phyloP scores from a whole-genome alignment of 2,888 invertebrate genomes.

The Cephus rjabovi region DNA sequence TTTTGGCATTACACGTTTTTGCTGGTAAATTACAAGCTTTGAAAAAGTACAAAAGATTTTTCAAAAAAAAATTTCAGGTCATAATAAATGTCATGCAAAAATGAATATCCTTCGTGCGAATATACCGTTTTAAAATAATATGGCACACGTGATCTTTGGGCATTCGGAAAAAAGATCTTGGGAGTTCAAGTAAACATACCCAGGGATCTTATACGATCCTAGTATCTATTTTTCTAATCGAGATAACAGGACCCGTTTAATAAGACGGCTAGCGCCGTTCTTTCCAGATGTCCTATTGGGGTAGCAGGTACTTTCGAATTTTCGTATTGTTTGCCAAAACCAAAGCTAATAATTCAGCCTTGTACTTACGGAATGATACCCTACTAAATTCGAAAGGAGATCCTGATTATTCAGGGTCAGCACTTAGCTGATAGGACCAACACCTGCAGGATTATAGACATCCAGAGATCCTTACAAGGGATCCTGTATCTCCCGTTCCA shows the following conservation, averaged over 20 bases:
- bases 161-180: background rate
- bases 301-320: background rate
- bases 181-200: background rate
- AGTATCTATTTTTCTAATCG: too few species aligned
- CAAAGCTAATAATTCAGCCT: background rate
- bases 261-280: background rate
- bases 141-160: background rate
- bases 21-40: background rate
- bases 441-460: background rate
- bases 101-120: background rate
- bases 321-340: background rate
- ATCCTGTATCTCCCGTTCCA: background rate
- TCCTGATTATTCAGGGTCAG: constrained; percentile 5
- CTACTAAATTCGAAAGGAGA: constrained; percentile 3
- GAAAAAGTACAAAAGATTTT: background rate
- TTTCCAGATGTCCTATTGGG: background rate
- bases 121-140: background rate
- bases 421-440: constrained; percentile 5
- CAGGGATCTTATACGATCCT: background rate
- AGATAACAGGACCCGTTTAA: background rate
- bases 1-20: background rate
- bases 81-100: background rate
- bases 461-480: background rate
- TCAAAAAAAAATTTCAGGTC: background rate
- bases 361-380: background rate